A percentile compares a stretch with the other conserved stretches of the same genome.
Evolutionary conservation across 2,797 vertebrate genomes (phyloP).

Genomic region (Necrosyrtes monachus): DNA sequence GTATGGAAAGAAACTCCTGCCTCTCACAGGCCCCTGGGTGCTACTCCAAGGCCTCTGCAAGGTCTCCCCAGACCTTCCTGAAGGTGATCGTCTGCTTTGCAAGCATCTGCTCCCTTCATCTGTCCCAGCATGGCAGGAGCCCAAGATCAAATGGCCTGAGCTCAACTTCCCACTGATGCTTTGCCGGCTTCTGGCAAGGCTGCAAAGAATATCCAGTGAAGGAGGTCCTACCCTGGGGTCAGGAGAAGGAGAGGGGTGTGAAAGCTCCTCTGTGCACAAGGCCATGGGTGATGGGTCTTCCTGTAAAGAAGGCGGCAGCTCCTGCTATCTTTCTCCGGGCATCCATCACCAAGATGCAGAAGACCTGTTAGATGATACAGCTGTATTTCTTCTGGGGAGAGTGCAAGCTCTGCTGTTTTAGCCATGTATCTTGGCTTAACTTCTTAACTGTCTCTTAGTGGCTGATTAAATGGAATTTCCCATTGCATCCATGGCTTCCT

Average conservation of each 20-base stretch:
- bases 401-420: not conserved
- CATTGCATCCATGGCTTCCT: not conserved
- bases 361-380: not conserved
- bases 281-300: not conserved
- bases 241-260: not conserved
- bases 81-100: not conserved
- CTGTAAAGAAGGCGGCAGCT: not conserved
- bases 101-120: not conserved
- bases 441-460: not conserved
- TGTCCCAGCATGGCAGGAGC: not conserved
- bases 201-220: not conserved
- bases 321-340: not conserved
- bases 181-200: fast-evolving
- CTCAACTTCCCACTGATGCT: not conserved
- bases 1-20: not conserved
- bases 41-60: not conserved
- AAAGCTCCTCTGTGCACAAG: not conserved
- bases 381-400: not conserved
- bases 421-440: not conserved
- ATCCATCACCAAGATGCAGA: not conserved
- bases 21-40: not conserved
- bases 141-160: not conserved
- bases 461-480: not conserved
- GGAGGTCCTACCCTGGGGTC: not conserved
- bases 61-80: not conserved